Evolutionary conservation across 1,140 invertebrate species (phyloP).

Genomic region (Drosophila equinoxialis): DNA sequence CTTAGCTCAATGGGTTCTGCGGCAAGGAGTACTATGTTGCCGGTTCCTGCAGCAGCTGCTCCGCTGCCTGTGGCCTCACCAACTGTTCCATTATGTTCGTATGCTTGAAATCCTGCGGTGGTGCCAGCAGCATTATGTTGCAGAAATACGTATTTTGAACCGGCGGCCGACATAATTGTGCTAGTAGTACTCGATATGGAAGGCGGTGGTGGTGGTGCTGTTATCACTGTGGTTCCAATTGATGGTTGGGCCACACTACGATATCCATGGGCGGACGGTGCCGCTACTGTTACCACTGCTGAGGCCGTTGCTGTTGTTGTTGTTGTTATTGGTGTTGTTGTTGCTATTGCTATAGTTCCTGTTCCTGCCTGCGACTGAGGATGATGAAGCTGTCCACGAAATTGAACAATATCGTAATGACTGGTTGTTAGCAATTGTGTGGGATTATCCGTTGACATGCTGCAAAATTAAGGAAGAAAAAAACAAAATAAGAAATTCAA

Average conservation of each 20-base stretch:
- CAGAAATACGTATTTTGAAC: constrained; percentile 77
- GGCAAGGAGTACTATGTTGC: constrained; percentile 79
- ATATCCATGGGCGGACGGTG: constrained; percentile 41
- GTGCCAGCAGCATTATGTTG: constrained; percentile 63
- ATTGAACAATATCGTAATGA: constrained; percentile 67
- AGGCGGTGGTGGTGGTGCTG: constrained; percentile 17
- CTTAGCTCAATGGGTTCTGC: constrained; percentile 71
- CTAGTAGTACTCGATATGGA: constrained; percentile 24
- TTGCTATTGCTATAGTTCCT: constrained; percentile 28
- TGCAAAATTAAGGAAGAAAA: constrained; percentile 35
- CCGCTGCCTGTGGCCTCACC: constrained; percentile 25
- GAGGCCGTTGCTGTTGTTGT: constrained; percentile 40
- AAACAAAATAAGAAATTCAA: neutral
- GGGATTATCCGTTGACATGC: constrained; percentile 82
- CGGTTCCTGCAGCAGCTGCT: constrained; percentile 24
- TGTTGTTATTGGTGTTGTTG: constrained; percentile 25
- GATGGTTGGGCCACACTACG: constrained; percentile 29
- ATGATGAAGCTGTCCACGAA: constrained; percentile 53
- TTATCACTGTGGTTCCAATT: constrained; percentile 36
- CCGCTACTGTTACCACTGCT: constrained; percentile 38
- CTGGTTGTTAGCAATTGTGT: constrained; percentile 68
- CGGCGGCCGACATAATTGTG: constrained; percentile 28
- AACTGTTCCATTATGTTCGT: constrained; percentile 50
- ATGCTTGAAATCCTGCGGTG: constrained; percentile 59
- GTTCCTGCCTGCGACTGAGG: constrained; percentile 24